Conservation (phyloP, 2,113 vertebrate genomes). For the Catharus minimus region DNA sequence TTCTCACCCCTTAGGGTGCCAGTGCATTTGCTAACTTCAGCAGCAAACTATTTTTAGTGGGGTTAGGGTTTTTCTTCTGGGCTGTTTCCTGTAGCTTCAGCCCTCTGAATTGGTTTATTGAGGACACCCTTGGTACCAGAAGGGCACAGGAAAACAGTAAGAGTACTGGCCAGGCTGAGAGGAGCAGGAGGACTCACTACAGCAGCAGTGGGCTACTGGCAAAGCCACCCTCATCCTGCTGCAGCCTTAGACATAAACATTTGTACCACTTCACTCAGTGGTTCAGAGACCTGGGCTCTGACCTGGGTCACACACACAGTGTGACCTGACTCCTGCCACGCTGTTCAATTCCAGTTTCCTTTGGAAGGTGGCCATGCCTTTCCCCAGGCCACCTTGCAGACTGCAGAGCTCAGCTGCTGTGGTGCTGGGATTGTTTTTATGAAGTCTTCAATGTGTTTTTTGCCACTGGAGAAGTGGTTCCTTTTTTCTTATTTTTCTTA, state of each 20-base stretch:
- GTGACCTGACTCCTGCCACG: neutral
- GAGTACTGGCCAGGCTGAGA: neutral
- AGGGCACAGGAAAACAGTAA: neutral
- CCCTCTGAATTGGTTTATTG: neutral
- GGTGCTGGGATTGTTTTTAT: neutral
- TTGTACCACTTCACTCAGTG: neutral
- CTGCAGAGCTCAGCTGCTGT: slow-evolving; percentile 58
- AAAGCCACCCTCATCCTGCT: neutral
- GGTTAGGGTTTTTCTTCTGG: neutral
- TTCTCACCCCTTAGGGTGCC: neutral
- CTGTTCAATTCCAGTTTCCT: neutral
- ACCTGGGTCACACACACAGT: neutral
- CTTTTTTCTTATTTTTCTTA: slow-evolving; percentile 12
- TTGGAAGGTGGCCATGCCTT: slow-evolving; percentile 33
- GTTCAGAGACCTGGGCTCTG: neutral
- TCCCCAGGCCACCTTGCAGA: neutral
- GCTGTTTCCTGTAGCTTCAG: neutral
- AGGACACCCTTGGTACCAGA: neutral
- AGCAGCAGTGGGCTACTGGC: neutral
- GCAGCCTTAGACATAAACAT: neutral
- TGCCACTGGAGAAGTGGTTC: neutral
- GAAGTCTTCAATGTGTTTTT: neutral
- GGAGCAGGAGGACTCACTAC: neutral
- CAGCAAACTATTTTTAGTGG: neutral
- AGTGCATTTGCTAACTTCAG: neutral